Base-by-base conservation (phyloP, 2,888 invertebrate species). In the Corythucha ciliata region DNA sequence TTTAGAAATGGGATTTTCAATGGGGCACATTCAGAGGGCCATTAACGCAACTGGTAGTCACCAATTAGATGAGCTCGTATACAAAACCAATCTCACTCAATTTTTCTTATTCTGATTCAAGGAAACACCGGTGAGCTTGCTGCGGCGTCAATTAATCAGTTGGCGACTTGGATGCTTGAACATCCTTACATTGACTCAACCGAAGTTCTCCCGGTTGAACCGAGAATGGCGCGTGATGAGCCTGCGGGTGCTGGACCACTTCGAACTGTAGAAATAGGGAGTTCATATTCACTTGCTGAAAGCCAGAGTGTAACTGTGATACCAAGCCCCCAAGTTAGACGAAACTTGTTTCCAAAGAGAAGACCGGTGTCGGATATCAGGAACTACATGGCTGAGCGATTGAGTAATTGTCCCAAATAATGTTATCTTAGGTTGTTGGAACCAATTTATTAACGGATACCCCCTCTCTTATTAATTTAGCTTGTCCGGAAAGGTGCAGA, bases 131-230 rank as follows among this genome's bases (percentile, higher is more conserved):
- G 68, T 16, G 72, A 72, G 47, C 29, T 57, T 21, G 55, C 56
- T 10, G 58, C 58, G 4, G 44, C 58, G 8, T 71, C 72, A n/a
- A 71, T 77, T 14, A 78, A 76, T 62, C 71, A 71, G 60, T 62
- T 79, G 46, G 78, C 77, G 4, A 76, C 75, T 3, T 79, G 78
- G 78, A 78, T 79, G 77, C 65, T 79, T 48, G 78, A 79, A 59
- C 75, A 79, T 65, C 78, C 77, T 0, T 66, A 64, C 52, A 66
- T 69, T 50, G 70, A 68, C 47, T 58, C 60, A n/a, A n/a, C n/a
- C 8, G 59, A 62, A 33, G 51, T 54, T 26, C 42, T 50, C 39
- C 27, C 46, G 4, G 51, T 48, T 2, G 51, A 51, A 7, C 47
- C 42, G 1, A 51, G 45, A 16, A 27, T 45, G 6, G 41, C 44